Evolutionary conservation across 2,113 vertebrate genomes (phyloP), one percentile per base, ranked within the genome.

Genomic region (Periophthalmodon schlosseri): DNA sequence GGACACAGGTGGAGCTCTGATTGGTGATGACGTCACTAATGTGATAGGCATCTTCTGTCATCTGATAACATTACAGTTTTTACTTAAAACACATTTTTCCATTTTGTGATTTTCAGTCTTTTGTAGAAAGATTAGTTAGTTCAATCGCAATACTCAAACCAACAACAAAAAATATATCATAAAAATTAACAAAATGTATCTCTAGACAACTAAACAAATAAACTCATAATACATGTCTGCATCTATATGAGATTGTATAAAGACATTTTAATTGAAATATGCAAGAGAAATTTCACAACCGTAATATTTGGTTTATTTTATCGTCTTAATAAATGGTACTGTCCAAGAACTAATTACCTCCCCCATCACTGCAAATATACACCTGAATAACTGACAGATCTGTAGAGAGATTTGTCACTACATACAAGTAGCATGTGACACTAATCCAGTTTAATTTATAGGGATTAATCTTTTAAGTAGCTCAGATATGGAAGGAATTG

Each of bases 361-460:
- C 57, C 16, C 28, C 28, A 18, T 28, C 28, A 34, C 28, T 63
- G 28, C 20, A 83, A 83, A 81, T 77, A 86, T 75, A 72, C 82
- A 87, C 83, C 83, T 87, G 72, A 71, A 69, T 87, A 85, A 84
- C 84, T 76, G 20, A 70, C 74, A 75, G 50, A 88, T 80, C 77
- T 52, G 72, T 28, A 70, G 57, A 73, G 76, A 74, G 76, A 86
- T 84, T 72, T 82, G 87, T 86, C 72, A 61, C 44, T 56, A 66
- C 77, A 75, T 46, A 47, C 72, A 50, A 73, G 52, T 75, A 52
- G 71, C 81, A 79, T 69, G 66, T 81, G 87, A 91, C 91, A 87
- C 82, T 91, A 90, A 92, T 89, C 87, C 85, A 64, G 79, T 79
- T 81, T 85, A 78, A 54, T 86, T 79, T 77, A 73, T 77, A 68